Evolutionary conservation across 1,140 invertebrate species (phyloP).

Genomic region (Polypedilum pembai): DNA sequence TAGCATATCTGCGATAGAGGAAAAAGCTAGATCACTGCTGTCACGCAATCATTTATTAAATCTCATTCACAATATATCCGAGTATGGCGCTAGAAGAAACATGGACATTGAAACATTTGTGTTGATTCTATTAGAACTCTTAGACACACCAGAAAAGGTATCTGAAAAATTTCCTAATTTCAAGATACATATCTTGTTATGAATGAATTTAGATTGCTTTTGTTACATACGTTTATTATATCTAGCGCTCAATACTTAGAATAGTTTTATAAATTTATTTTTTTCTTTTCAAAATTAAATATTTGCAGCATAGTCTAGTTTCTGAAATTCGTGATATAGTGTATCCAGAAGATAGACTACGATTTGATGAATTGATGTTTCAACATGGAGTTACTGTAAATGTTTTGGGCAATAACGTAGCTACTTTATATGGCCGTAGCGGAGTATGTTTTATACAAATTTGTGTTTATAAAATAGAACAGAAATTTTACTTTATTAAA

Average conservation of each 20-base stretch:
- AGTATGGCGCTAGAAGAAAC: constrained; percentile 70
- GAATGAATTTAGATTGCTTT: not conserved
- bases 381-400: constrained; percentile 41
- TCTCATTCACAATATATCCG: constrained; percentile 79
- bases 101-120: constrained; percentile 84
- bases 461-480: no score
- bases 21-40: constrained; percentile 77
- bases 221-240: not conserved
- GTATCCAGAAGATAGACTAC: constrained; percentile 68
- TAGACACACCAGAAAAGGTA: constrained; percentile 89
- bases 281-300: not conserved
- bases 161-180: no score
- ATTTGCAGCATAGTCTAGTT: constrained; percentile 70
- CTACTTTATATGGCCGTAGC: constrained; percentile 22
- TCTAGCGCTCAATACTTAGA: not conserved
- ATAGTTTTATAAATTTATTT: not conserved
- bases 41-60: constrained; percentile 77
- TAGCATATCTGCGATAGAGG: constrained; percentile 67
- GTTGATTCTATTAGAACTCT: constrained; percentile 75
- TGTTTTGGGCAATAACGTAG: constrained; percentile 22
- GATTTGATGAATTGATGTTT: constrained; percentile 86
- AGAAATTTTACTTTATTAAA: not conserved
- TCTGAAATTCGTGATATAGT: constrained; percentile 83
- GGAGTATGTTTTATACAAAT: not conserved
- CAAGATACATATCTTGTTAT: no score